Conservation (phyloP, 2,113 vertebrate genomes). For the Odontophorus gujanensis region DNA sequence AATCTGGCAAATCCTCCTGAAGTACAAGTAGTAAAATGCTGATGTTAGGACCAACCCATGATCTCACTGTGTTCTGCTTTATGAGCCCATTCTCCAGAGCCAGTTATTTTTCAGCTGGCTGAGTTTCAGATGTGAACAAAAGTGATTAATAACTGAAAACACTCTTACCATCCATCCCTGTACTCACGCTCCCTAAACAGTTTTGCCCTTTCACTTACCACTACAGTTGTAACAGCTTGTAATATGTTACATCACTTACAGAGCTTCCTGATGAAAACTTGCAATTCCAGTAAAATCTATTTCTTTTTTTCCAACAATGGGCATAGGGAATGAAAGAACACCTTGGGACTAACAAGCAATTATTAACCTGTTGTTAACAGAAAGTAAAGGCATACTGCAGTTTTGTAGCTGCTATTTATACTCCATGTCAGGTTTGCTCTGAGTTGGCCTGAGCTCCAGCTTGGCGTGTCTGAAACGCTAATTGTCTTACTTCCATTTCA, state of each 20-base stretch:
- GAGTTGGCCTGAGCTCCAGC: background rate
- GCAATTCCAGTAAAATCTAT: background rate
- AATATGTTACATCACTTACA: background rate
- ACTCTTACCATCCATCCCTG: background rate
- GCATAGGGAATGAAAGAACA: background rate
- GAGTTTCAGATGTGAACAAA: slow-evolving; percentile 20
- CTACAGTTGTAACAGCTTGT: background rate
- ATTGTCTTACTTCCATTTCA: slow-evolving; percentile 38
- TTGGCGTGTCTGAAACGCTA: background rate
- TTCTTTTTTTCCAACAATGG: background rate
- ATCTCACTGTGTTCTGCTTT: background rate
- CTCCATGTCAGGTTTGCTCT: background rate
- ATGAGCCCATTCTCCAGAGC: background rate
- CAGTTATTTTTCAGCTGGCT: slow-evolving; percentile 32
- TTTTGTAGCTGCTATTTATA: background rate
- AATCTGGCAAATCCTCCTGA: background rate
- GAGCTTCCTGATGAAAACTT: background rate
- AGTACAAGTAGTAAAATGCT: background rate
- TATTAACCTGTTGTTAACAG: background rate
- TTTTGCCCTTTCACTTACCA: background rate
- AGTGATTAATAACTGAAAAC: slow-evolving; percentile 42
- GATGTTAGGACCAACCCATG: background rate
- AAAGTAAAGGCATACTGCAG: slow-evolving; percentile 2
- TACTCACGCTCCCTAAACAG: background rate
- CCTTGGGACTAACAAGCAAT: slow-evolving; percentile 33